phyloP scores from a whole-genome alignment of 1,140 invertebrate genomes.

The Ephestia elutella region DNA sequence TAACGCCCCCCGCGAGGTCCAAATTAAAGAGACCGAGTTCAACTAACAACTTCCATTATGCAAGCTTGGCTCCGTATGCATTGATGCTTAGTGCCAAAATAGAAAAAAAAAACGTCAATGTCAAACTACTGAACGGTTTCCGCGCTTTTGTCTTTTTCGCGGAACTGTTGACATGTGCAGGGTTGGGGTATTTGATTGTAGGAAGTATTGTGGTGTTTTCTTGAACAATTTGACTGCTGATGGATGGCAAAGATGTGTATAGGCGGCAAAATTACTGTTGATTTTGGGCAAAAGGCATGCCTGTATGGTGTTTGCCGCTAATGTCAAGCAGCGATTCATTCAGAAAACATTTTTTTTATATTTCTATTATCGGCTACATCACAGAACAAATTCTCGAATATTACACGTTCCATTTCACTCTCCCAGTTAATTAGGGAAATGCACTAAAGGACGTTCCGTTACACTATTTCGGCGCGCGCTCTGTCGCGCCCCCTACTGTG shows the following conservation, averaged over 20 bases:
- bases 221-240: background rate
- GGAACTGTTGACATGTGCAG: constrained; percentile 4
- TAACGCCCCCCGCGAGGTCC: constrained; percentile 3
- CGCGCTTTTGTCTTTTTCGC: constrained; percentile 5
- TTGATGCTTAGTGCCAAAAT: background rate
- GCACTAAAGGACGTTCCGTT: constrained; percentile 1
- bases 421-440: background rate
- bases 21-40: background rate
- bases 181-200: background rate
- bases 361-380: background rate
- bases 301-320: no score
- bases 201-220: background rate
- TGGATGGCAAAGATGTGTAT: background rate
- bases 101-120: background rate
- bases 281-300: background rate
- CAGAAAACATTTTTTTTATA: no score
- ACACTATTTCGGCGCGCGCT: background rate
- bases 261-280: background rate
- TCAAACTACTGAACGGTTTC: constrained; percentile 9
- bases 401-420: background rate
- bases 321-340: no score
- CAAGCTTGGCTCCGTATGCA: background rate
- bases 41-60: constrained; percentile 8
- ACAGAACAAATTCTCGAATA: background rate
- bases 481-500: constrained; percentile 29